phyloP scores from a whole-genome alignment of 1,140 invertebrate genomes.

The Drosophila dunni region DNA sequence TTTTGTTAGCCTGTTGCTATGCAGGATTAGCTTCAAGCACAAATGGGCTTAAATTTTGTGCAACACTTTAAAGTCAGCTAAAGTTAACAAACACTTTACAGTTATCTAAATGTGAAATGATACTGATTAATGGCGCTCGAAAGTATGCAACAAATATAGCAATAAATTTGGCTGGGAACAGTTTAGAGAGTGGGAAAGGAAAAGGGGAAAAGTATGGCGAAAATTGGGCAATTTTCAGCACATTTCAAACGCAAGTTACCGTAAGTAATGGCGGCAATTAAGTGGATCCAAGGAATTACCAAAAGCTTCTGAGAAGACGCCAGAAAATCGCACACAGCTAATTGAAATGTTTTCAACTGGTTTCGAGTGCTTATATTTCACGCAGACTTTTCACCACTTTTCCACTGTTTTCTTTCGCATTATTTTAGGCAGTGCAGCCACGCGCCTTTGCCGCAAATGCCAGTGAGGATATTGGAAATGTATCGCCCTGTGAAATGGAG shows the following conservation, averaged over 20 bases:
- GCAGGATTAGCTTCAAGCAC: constrained; percentile 15
- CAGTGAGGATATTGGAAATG: constrained; percentile 67
- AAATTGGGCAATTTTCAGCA: constrained; percentile 56
- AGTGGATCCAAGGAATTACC: constrained; percentile 3
- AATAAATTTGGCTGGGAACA: constrained; percentile 38
- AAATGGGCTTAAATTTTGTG: not conserved
- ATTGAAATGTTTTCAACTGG: constrained; percentile 43
- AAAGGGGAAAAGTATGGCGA: not conserved
- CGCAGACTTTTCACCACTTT: constrained; percentile 8
- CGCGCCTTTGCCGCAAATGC: constrained; percentile 60
- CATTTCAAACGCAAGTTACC: constrained; percentile 66
- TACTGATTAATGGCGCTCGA: constrained; percentile 29
- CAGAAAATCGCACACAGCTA: constrained; percentile 15
- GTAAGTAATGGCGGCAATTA: constrained; percentile 68
- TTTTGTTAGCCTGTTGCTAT: constrained; percentile 38
- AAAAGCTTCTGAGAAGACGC: not conserved
- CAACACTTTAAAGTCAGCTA: not conserved
- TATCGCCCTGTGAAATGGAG: constrained; percentile 81
- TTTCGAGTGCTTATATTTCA: constrained; percentile 22
- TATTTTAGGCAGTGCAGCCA: constrained; percentile 65
- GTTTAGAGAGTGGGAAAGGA: not conserved
- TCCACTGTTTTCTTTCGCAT: not conserved
- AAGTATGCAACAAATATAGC: constrained; percentile 58
- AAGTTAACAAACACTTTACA: constrained; percentile 5
- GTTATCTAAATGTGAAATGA: not conserved